Base-by-base conservation (phyloP, 1,140 invertebrate species). In the Triops longicaudatus region DNA sequence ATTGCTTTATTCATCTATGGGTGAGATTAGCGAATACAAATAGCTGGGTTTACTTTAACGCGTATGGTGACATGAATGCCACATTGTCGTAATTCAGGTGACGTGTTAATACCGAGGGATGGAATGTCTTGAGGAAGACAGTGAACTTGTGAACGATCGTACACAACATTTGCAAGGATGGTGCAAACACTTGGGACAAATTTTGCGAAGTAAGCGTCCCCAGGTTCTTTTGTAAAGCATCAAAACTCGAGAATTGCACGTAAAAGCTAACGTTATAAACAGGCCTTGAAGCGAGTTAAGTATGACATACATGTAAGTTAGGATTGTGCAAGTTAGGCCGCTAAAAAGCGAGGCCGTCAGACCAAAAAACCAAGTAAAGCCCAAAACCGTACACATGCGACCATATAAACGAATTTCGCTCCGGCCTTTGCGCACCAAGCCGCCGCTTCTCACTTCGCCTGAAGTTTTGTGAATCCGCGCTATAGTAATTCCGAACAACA, bases 321-420 rank as follows among this genome's bases (percentile, higher is more conserved):
- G 76, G 27, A 79, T 43, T 27, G 22, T 9, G 31, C 72, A 31
- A 44, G 72, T 7, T 27, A 74, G 41, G 26, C 75, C 75, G 28
- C 79, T 77, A 5, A 81, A 50, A 11, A 79, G 74, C 17, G 74
- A 76, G 0, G 83, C 81, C 5, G 83, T 27, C 28, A 84, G 44
- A 31, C 82, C 82, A 71, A 82, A 26, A 9, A 82, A 78, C 84
- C 83, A 84, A 0, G 83, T 81, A 28, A 84, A 73, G 27, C 84
- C 83, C 76, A 80, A 79, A 1, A 83, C 74, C 22, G 78, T 77
- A 72, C 78, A 79, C 81, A 87, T 83, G 31, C 84, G 81, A 27
- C 85, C 78, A 79, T 87, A 87, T 5, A 87, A 79, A 76, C 83
- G 82, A 74, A 85, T 83, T 80, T 82, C 78, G 22, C 79, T 78